phyloP scores from a whole-genome alignment of 2,888 invertebrate genomes.

The Drosophila melanosoma region DNA sequence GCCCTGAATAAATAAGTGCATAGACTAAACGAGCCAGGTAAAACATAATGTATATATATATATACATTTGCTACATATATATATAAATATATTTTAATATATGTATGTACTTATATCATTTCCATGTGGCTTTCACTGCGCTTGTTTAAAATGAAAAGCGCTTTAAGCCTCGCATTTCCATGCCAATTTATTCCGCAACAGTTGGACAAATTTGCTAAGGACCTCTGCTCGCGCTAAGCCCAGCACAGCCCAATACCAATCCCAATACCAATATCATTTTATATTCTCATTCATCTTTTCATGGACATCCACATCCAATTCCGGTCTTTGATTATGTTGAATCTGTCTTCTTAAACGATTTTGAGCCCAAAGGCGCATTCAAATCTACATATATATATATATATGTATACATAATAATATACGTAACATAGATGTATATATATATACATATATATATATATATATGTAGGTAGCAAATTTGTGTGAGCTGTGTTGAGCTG shows the following conservation, averaged over 20 bases:
- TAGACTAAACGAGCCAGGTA: constrained; percentile 4
- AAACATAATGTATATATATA: constrained; percentile 21
- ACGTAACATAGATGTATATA: not conserved
- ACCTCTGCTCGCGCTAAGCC: constrained; percentile 40
- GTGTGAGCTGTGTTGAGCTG: constrained; percentile 45
- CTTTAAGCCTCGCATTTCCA: constrained; percentile 58
- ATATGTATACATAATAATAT: not conserved
- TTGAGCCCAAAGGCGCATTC: constrained; percentile 44
- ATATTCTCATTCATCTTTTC: not conserved
- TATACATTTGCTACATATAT: not conserved
- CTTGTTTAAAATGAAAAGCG: constrained; percentile 19
- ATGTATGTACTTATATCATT: not conserved
- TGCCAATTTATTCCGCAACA: constrained; percentile 78
- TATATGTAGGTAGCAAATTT: constrained; percentile 1
- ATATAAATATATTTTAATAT: not conserved
- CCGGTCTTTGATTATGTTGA: constrained; percentile 51
- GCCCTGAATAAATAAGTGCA: constrained; percentile 20
- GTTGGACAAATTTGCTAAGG: constrained; percentile 67
- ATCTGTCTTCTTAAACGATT: constrained; percentile 52
- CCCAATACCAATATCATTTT: constrained; percentile 6
- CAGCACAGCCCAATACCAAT: constrained; percentile 8
- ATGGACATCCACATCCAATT: not conserved
- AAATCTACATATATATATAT: constrained; percentile 12
- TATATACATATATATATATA: not conserved
- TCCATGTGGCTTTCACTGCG: constrained; percentile 1